Evolutionary conservation across 2,113 vertebrate genomes (phyloP).

Genomic region (Microtus ochrogaster): DNA sequence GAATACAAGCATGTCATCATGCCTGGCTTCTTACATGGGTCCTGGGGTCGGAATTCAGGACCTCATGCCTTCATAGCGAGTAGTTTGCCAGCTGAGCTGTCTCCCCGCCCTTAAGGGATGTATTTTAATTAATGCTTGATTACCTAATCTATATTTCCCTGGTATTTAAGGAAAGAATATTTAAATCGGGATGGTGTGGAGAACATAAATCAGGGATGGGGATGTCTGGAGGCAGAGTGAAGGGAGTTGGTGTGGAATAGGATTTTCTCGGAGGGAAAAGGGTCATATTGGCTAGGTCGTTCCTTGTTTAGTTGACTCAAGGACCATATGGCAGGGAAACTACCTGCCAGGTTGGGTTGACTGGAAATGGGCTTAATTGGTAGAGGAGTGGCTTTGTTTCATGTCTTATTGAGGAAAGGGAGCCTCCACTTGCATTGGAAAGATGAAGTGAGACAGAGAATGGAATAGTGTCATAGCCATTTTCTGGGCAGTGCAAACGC

Average conservation of each 20-base stretch:
- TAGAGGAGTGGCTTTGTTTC: neutral
- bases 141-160: neutral
- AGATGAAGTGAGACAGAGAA: neutral
- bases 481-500: neutral
- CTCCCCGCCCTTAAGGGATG: neutral
- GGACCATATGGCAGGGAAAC: neutral
- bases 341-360: neutral
- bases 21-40: neutral
- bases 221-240: neutral
- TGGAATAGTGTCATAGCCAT: no score
- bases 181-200: neutral
- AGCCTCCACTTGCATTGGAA: neutral
- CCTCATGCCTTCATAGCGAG: neutral
- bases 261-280: neutral
- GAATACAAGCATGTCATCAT: neutral
- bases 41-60: no score
- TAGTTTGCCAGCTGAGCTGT: neutral
- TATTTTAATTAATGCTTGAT: neutral
- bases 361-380: neutral
- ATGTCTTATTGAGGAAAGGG: neutral
- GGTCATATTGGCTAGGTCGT: rapidly evolving
- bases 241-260: neutral
- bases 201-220: rapidly evolving
- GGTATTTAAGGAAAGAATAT: constrained; percentile 7
- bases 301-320: no score